Evolutionary conservation across 2,113 vertebrate genomes (phyloP), one percentile per base, ranked within the genome.

Genomic region (Erythrocebus patas): DNA sequence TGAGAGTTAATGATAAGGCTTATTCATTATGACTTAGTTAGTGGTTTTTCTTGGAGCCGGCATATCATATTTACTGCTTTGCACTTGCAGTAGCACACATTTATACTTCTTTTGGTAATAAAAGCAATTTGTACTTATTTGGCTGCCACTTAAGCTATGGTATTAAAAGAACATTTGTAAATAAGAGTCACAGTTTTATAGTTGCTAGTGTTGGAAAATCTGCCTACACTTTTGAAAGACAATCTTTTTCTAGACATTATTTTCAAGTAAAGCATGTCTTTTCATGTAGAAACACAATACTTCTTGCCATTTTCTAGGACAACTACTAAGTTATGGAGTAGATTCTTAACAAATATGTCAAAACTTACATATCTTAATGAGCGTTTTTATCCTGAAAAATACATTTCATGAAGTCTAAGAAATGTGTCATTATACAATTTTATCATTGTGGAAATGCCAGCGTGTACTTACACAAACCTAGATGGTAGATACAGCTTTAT

Each of bases 321-420:
- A 40, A 92, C 35, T 84, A 27, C 64, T 85, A 93, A 93, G 40
- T 90, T 93, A 73, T 75, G 35, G 72, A 93, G 61, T 43, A 83
- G 38, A 86, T 40, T 80, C 45, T 95, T 86, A 90, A 79, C 61
- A 90, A 82, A 89, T 66, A 66, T 85, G 81, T 61, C 45, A 96
- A 90, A 96, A 82, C 40, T 73, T 59, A 76, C 43, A 22, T 86
- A n/a, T 94, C 90, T 81, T 96, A 97, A 66, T 89, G 35, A 64
- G 43, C 35, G 18, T 30, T 52, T 88, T 93, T 86, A 68, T 83
- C 10, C 32, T 92, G 64, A 82, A 94, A 84, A 82, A 3, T 72
- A 18, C 14, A 79, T 66, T 96, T 91, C 52, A 89, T 61, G 59
- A 92, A 75, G 5, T 72, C 32, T 94, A 70, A 88, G n/a, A 76